Percentiles rank a stretch among this genome's conserved stretches.
phyloP scores from a whole-genome alignment of 2,113 vertebrate genomes.

The Emydura subglobosa region DNA sequence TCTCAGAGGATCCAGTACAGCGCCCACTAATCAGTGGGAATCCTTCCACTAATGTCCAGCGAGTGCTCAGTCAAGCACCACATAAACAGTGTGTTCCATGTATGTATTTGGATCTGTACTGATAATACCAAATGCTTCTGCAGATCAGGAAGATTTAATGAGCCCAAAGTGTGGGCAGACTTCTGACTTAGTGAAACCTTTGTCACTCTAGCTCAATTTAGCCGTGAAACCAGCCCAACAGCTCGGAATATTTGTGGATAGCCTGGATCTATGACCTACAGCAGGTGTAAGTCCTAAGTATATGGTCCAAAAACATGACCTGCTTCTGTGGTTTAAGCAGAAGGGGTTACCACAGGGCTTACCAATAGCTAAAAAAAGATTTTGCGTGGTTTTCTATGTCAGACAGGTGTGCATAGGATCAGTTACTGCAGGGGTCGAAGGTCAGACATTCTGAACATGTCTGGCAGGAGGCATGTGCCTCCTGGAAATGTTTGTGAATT shows the following conservation, averaged over 20 bases:
- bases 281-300: slow-evolving; percentile 50
- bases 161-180: accelerated
- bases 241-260: background rate
- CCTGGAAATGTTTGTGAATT: background rate
- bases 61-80: background rate
- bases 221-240: accelerated
- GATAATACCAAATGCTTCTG: accelerated
- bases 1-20: background rate
- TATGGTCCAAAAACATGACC: background rate
- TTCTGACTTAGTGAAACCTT: background rate
- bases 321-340: background rate
- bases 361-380: slow-evolving; percentile 75
- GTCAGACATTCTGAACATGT: slow-evolving; percentile 13
- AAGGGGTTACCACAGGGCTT: background rate
- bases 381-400: background rate
- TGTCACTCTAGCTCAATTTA: background rate
- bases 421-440: slow-evolving; percentile 35
- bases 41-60: background rate
- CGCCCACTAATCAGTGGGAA: background rate
- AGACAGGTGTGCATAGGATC: slow-evolving; percentile 69
- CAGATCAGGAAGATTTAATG: accelerated
- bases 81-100: accelerated
- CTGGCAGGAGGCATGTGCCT: background rate
- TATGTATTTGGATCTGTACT: background rate
- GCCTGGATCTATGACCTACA: background rate